These are phyloP conservation scores for Ernsta delagoae DNA, from an alignment of 2,888 invertebrate genomes.

Conservation along the genomic window DNA sequence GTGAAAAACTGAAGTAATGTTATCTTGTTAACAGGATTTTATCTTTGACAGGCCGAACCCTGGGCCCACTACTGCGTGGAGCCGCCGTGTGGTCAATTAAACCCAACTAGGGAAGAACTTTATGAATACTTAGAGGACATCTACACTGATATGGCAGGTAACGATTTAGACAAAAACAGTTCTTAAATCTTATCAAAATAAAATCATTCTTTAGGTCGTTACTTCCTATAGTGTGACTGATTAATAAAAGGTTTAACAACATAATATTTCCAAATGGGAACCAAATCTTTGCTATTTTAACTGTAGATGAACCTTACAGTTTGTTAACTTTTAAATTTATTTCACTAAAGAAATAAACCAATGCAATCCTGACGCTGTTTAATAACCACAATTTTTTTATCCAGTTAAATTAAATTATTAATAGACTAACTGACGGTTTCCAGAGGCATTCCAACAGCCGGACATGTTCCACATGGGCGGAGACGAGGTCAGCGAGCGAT, in stretches of 20 bases:
- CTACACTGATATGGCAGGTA: constrained; percentile 89
- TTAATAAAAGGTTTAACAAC: too few species aligned
- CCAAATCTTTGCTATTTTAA: too few species aligned
- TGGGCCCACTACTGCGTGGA: constrained; percentile 90
- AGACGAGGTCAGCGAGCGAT: constrained; percentile 89
- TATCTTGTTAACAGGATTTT: background rate
- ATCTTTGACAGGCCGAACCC: constrained; percentile 84
- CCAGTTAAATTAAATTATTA: too few species aligned
- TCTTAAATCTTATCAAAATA: too few species aligned
- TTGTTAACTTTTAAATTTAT: too few species aligned
- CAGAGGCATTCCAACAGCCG: constrained; percentile 85
- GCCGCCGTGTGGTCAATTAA: constrained; percentile 94
- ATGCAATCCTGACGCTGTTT: too few species aligned
- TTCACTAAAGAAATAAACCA: background rate
- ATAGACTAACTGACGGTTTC: constrained; percentile 29
- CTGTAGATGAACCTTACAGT: too few species aligned
- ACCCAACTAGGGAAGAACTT: constrained; percentile 88
- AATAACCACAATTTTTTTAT: too few species aligned
- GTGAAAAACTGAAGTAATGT: background rate
- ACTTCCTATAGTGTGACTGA: too few species aligned
- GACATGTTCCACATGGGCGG: constrained; percentile 96
- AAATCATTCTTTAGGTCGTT: too few species aligned
- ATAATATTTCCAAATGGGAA: too few species aligned
- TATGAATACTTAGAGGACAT: constrained; percentile 89
- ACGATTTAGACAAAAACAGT: too few species aligned